Conservation (phyloP, 2,888 invertebrate species). For the Ariolimax columbianus region DNA sequence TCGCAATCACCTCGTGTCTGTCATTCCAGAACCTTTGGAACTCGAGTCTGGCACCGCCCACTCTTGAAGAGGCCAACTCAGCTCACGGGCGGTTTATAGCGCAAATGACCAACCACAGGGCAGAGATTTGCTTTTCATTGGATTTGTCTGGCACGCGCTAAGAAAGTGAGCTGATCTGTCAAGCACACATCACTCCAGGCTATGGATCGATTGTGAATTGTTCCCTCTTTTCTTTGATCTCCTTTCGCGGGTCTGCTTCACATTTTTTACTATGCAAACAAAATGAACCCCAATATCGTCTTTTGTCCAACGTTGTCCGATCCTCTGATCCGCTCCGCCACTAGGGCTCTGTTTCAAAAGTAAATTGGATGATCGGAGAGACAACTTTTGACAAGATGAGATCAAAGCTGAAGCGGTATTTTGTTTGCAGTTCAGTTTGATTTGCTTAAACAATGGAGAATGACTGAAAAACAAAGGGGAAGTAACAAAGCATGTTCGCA, state of each 20-base stretch:
- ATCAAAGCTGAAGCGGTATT: slow-evolving; percentile 47
- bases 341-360: not conserved
- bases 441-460: slow-evolving; percentile 34
- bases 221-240: slow-evolving; percentile 28
- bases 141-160: slow-evolving; percentile 42
- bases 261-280: slow-evolving; percentile 27
- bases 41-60: slow-evolving; percentile 42
- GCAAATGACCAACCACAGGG: slow-evolving; percentile 23
- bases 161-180: slow-evolving; percentile 33
- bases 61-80: not conserved
- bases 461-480: slow-evolving; percentile 3
- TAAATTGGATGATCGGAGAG: slow-evolving; percentile 43
- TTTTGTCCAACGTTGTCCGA: slow-evolving; percentile 5
- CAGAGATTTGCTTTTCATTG: not conserved
- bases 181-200: slow-evolving; percentile 9
- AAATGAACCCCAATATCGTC: not conserved
- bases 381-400: slow-evolving; percentile 41
- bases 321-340: slow-evolving; percentile 17
- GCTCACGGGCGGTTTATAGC: not conserved
- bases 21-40: slow-evolving; percentile 46
- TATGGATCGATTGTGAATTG: slow-evolving; percentile 43
- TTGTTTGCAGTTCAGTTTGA: slow-evolving; percentile 19
- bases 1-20: slow-evolving; percentile 41
- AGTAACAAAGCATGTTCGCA: slow-evolving; percentile 29
- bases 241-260: slow-evolving; percentile 17